Percentiles rank a stretch among this genome's conserved stretches.
Evolutionary conservation across 2,113 vertebrate species (phyloP).

Genomic region (Aplodontia rufa): DNA sequence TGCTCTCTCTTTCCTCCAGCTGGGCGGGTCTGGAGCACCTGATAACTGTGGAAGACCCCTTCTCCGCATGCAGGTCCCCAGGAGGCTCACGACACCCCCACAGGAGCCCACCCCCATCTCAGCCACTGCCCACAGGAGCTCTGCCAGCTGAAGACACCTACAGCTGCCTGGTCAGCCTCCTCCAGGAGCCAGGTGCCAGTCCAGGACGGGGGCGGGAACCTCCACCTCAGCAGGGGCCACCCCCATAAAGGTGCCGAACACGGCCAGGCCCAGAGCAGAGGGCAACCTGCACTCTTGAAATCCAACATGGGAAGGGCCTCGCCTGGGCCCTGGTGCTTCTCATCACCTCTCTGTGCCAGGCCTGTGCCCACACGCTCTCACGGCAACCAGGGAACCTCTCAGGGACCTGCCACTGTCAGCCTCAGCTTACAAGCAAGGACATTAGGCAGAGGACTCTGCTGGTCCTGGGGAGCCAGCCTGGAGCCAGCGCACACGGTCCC

Average conservation of each 20-base stretch:
- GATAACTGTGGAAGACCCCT: accelerated
- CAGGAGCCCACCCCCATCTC: background rate
- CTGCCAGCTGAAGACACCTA: background rate
- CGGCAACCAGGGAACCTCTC: accelerated
- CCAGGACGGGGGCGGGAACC: background rate
- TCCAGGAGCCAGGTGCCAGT: background rate
- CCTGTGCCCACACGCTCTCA: background rate
- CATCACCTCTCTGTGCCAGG: accelerated
- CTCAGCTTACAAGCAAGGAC: background rate
- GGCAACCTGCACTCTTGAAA: too few species aligned
- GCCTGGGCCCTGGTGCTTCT: too few species aligned
- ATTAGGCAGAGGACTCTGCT: accelerated
- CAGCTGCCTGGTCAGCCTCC: background rate
- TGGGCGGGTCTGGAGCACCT: too few species aligned
- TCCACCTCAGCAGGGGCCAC: too few species aligned
- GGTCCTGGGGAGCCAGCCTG: background rate
- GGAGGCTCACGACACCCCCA: background rate
- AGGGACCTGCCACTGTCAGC: background rate
- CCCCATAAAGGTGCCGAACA: background rate
- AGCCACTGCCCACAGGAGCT: accelerated
- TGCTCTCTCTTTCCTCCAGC: background rate
- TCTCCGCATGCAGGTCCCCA: background rate
- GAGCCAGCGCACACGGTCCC: background rate
- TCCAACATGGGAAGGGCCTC: background rate
- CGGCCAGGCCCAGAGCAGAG: background rate